Evolutionary conservation across 1,140 invertebrate species (phyloP), one percentile per base, ranked within the genome.

Genomic region (Aphis gossypii): DNA sequence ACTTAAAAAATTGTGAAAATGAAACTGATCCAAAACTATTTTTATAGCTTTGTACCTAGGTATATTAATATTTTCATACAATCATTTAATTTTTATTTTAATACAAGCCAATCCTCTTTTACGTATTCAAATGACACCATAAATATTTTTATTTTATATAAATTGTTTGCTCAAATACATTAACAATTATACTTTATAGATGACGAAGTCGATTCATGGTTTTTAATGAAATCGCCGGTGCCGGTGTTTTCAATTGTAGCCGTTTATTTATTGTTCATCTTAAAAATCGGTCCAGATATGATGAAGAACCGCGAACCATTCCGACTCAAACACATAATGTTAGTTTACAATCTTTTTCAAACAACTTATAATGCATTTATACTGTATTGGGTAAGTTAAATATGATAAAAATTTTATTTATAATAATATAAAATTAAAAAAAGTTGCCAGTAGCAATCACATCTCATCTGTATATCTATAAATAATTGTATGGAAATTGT

Each of bases 331-430:
- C 95, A 95, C 21, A 92, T 97, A 9, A 95, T 98, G 94, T 96
- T 97, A 84, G 94, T 96, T 51, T 98, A 98, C 95, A 98, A 98
- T 94, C 96, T 96, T 30, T 96, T 96, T 90, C 96, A 97, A 95
- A 97, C 97, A 20, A 2, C 97, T 30, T 96, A 97, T 94, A 97
- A 96, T 93, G 94, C 96, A 21, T 97, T 96, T 95, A 95, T 97
- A 88, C 96, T 96, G 25, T 95, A 95, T 68, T 94, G 96, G 95
- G 97, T 97, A 95, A 96, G 95, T 95, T 48, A 54, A 84, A 84
- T 23, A 41, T 68, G 30, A 18, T 46, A 44, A 86, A 46, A 25
- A 23, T 3, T 25, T 68, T 6, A n/a, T n/a, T 68, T n/a, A 68
- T n/a, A 51, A 51, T 51, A 51, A 18, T n/a, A n/a, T 68, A 68